A percentile compares a stretch with the other conserved stretches of the same genome.
Evolutionary conservation across 2,888 invertebrate species (phyloP).

Genomic region (Suillia variegata): DNA sequence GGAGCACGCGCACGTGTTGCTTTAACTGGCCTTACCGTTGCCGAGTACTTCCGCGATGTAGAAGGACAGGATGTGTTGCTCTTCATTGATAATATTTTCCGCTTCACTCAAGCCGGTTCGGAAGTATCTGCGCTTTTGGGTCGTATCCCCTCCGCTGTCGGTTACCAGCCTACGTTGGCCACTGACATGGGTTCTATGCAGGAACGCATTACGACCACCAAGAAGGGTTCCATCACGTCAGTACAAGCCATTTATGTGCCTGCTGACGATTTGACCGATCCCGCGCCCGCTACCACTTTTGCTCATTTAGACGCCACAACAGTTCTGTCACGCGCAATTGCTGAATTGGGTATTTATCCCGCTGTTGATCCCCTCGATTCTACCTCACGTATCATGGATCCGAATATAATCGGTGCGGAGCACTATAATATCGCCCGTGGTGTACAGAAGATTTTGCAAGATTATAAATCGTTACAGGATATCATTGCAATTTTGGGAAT

Average conservation of each 20-base stretch:
- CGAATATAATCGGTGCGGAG: conserved; percentile 84
- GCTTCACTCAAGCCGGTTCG: conserved; percentile 89
- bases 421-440: conserved; percentile 88
- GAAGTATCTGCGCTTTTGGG: conserved; percentile 88
- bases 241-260: conserved; percentile 94
- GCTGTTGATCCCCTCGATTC: conserved; percentile 94
- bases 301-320: conserved; percentile 96
- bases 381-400: conserved; percentile 92
- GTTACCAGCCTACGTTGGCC: conserved; percentile 92
- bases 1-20: conserved; percentile 93
- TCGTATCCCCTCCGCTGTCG: conserved; percentile 93
- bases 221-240: conserved; percentile 92
- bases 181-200: conserved; percentile 97
- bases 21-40: conserved; percentile 87
- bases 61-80: conserved; percentile 93
- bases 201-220: conserved; percentile 93
- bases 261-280: conserved; percentile 94
- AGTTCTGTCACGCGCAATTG: conserved; percentile 89
- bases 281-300: conserved; percentile 92
- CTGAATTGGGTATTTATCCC: conserved; percentile 90
- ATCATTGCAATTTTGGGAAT: conserved; percentile 94
- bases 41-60: conserved; percentile 92
- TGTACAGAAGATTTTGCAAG: conserved; percentile 89
- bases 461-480: conserved; percentile 77
- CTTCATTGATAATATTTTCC: conserved; percentile 95